These are phyloP conservation scores for Oryzias curvinotus DNA, from an alignment of 2,113 vertebrate genomes.

Conservation along the genomic window DNA sequence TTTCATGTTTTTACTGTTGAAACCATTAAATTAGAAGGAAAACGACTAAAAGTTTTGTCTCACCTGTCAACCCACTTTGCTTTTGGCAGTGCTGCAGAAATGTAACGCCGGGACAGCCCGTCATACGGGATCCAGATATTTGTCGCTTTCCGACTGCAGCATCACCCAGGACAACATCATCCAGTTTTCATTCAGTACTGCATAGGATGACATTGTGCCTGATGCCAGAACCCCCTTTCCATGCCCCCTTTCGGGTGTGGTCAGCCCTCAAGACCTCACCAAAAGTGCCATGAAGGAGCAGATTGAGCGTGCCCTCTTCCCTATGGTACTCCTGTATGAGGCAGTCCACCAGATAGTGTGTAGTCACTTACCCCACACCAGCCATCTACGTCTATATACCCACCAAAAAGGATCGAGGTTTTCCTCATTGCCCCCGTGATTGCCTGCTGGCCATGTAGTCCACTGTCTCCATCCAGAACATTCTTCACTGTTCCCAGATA, in stretches of 20 bases:
- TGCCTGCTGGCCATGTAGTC: too few relatives aligned
- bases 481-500: too few relatives aligned
- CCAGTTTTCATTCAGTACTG: background rate
- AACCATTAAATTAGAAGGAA: background rate
- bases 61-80: background rate
- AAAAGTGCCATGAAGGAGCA: too few relatives aligned
- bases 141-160: background rate
- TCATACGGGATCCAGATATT: background rate
- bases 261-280: too few relatives aligned
- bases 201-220: background rate
- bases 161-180: background rate
- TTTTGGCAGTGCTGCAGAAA: background rate
- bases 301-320: too few relatives aligned
- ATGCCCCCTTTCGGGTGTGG: background rate
- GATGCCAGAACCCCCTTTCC: background rate
- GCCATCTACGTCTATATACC: too few relatives aligned
- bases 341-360: too few relatives aligned
- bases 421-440: too few relatives aligned
- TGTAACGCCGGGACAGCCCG: background rate
- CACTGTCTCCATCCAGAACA: too few relatives aligned
- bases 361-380: too few relatives aligned
- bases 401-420: too few relatives aligned
- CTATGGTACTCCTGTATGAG: too few relatives aligned
- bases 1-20: background rate
- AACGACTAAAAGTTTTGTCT: background rate